Evolutionary conservation across 2,113 vertebrate genomes (phyloP).

Genomic region (Bucco capensis): DNA sequence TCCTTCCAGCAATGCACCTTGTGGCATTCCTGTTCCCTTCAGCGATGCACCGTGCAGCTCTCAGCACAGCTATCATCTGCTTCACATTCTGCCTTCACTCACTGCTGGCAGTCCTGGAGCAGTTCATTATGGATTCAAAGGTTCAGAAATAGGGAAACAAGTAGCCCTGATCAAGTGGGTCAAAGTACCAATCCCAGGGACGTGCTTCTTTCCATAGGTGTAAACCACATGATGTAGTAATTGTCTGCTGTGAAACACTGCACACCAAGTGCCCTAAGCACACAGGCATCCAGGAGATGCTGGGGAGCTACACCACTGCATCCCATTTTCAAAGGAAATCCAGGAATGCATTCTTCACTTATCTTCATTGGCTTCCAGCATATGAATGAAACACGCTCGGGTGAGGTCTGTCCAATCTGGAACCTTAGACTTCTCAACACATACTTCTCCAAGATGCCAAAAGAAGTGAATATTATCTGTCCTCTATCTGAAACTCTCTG

Average conservation of each 20-base stretch:
- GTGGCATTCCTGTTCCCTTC: not conserved
- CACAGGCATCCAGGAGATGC: not conserved
- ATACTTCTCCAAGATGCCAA: not conserved
- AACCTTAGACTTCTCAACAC: not conserved
- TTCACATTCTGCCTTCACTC: not conserved
- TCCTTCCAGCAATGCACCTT: not conserved
- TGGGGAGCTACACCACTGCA: not conserved
- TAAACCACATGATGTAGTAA: not conserved
- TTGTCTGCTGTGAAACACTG: not conserved
- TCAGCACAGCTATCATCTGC: not conserved
- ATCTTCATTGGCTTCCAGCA: not conserved
- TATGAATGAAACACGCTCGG: not conserved
- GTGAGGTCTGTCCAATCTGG: not conserved
- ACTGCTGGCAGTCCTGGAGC: not conserved
- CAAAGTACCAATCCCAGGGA: not conserved
- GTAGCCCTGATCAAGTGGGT: not conserved
- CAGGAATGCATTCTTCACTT: not conserved
- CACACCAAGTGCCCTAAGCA: not conserved
- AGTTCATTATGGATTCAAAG: fast-evolving
- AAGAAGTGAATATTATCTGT: not conserved
- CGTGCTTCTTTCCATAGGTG: not conserved
- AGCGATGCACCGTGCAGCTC: not conserved
- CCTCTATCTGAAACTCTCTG: not conserved
- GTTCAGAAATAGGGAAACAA: not conserved
- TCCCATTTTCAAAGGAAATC: not conserved